Conservation (phyloP, 2,888 invertebrate genomes). For the Lithophane semibrunnea region DNA sequence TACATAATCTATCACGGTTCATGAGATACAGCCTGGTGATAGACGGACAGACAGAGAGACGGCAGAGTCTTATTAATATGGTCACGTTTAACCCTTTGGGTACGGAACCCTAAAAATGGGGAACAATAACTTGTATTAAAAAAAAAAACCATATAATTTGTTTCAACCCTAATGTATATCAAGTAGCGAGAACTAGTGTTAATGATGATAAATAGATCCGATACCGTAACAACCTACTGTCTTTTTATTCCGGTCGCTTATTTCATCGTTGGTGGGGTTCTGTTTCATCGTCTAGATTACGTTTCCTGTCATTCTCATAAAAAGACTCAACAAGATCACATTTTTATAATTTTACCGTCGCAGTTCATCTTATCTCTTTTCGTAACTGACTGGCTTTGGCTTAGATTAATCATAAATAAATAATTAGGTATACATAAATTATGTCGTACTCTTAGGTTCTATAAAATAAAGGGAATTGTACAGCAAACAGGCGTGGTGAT, state of each 20-base stretch:
- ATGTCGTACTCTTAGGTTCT: background rate
- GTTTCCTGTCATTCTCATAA: slow-evolving; percentile 28
- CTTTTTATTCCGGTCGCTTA: slow-evolving; percentile 61
- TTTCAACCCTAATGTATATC: slow-evolving; percentile 58
- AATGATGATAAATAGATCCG: slow-evolving; percentile 73
- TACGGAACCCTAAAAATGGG: background rate
- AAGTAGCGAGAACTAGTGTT: slow-evolving; percentile 62
- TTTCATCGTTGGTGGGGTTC: slow-evolving; percentile 53
- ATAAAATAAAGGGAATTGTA: slow-evolving; percentile 20
- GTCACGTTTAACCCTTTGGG: too few species aligned
- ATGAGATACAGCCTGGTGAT: too few species aligned
- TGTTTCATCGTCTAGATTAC: slow-evolving; percentile 42
- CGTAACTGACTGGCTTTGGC: background rate
- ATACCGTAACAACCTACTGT: slow-evolving; percentile 52
- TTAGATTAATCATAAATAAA: background rate
- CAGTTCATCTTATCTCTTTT: background rate
- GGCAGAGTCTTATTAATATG: too few species aligned
- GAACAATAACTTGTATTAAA: background rate
- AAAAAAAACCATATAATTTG: background rate
- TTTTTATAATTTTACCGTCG: background rate
- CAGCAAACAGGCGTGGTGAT: slow-evolving; percentile 23
- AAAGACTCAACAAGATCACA: background rate
- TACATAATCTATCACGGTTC: too few species aligned
- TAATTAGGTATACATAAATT: background rate
- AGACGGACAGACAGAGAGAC: too few species aligned